These are phyloP conservation scores for Astreopora myriophthalma DNA, from an alignment of 64 coral and sea anemone species.

Conservation along the genomic window DNA sequence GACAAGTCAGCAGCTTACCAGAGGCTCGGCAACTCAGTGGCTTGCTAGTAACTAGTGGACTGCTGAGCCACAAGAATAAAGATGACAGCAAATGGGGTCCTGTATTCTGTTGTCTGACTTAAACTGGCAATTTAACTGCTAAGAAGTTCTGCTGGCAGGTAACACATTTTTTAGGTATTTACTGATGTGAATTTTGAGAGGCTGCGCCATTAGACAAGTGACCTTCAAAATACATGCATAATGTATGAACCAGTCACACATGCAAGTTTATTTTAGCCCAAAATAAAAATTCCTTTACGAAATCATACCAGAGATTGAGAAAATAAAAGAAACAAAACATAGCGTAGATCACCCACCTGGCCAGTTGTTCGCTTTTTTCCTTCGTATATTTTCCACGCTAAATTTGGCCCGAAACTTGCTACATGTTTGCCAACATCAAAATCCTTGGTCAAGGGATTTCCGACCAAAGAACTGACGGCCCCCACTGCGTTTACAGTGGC, in stretches of 20 bases:
- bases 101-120: no score
- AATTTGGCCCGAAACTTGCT: constrained; percentile 91
- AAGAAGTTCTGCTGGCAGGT: background rate
- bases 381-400: constrained; percentile 89
- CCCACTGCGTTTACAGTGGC: constrained; percentile 77
- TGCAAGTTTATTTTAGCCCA: background rate
- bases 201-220: background rate
- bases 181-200: background rate
- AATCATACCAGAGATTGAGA: background rate
- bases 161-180: background rate
- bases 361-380: constrained; percentile 85
- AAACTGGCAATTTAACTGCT: background rate
- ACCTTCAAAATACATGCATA: no score
- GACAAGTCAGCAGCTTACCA: no score
- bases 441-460: constrained; percentile 89
- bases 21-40: no score
- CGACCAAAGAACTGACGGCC: constrained; percentile 77
- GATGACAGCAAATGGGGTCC: no score
- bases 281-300: background rate
- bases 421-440: constrained; percentile 88
- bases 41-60: no score
- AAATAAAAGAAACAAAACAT: background rate
- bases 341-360: constrained; percentile 44
- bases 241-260: no score
- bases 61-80: no score